phyloP scores from a whole-genome alignment of 2,797 vertebrate genomes.

The Momotus momota region DNA sequence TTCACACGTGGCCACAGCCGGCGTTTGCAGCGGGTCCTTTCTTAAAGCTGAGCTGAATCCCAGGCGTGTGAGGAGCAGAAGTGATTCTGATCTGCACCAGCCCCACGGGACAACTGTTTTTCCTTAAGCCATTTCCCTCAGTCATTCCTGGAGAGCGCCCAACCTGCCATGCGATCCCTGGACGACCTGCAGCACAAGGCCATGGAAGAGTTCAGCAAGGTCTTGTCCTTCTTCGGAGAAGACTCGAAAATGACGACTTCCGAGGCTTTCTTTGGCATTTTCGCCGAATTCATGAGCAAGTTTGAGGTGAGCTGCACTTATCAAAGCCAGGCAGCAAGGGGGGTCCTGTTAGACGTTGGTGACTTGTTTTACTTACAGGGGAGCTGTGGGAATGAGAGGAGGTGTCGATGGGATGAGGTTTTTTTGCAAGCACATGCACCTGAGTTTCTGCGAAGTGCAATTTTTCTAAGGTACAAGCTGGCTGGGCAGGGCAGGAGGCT shows the following conservation, averaged over 20 bases:
- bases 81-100: neutral
- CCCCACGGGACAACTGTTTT: neutral
- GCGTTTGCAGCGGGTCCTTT: neutral
- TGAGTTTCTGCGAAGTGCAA: too few relatives aligned
- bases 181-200: conserved; percentile 91
- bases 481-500: neutral
- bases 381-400: neutral
- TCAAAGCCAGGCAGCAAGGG: neutral
- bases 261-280: conserved; percentile 95
- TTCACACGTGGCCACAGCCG: accelerated
- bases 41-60: neutral
- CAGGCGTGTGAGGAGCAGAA: neutral
- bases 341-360: neutral
- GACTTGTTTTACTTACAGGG: neutral
- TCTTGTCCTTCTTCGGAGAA: conserved; percentile 93
- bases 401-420: neutral
- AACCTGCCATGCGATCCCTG: conserved; percentile 89
- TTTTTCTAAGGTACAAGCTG: neutral
- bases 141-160: conserved; percentile 95
- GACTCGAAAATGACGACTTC: conserved; percentile 91
- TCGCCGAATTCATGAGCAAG: conserved; percentile 94
- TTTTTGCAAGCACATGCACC: neutral
- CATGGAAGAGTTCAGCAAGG: conserved; percentile 92
- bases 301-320: conserved; percentile 87
- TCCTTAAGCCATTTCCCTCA: conserved; percentile 72